Evolutionary conservation across 2,113 vertebrate genomes (phyloP).

Genomic region (Lasiurus borealis): DNA sequence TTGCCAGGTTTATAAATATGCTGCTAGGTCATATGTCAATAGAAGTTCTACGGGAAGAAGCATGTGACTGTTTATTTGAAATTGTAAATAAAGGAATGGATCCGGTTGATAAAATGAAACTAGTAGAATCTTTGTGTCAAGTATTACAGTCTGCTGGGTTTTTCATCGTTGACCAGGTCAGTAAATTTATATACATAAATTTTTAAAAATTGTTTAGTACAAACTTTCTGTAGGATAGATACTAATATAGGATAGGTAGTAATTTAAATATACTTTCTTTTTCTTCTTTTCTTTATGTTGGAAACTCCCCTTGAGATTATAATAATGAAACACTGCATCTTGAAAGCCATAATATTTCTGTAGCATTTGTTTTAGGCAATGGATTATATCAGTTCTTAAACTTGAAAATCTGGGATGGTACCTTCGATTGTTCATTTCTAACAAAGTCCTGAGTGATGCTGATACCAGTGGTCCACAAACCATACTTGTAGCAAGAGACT

Average conservation of each 20-base stretch:
- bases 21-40: constrained; percentile 99
- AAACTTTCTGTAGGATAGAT: neutral
- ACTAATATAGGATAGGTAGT: neutral
- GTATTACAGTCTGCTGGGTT: constrained; percentile 97
- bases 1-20: constrained; percentile 96
- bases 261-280: neutral
- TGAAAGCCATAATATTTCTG: neutral
- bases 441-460: neutral
- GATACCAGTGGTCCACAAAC: neutral
- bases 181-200: constrained; percentile 62
- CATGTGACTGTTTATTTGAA: constrained; percentile 98
- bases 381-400: neutral
- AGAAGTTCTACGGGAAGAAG: constrained; percentile 97
- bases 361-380: neutral
- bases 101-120: constrained; percentile 97
- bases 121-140: constrained; percentile 97
- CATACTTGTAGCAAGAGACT: neutral
- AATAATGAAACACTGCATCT: neutral
- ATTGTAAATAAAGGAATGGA: constrained; percentile 99
- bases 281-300: neutral
- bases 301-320: neutral
- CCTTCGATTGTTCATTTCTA: neutral
- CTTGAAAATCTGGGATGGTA: neutral
- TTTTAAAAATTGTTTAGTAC: constrained; percentile 10
- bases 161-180: constrained; percentile 97